Conservation (phyloP, 2,888 invertebrate species). For the Pardosa pseudoannulata region DNA sequence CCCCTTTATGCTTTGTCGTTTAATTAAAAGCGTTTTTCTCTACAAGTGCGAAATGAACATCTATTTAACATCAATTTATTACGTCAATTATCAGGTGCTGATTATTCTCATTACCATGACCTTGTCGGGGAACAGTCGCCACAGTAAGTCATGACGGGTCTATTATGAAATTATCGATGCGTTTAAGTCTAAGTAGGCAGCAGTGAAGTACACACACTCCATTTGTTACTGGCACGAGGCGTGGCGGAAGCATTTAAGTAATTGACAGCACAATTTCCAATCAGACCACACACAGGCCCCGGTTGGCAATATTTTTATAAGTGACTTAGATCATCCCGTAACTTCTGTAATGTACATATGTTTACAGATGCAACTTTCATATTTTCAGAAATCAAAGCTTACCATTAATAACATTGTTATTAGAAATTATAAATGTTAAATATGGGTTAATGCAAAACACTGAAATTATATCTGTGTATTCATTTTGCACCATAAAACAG, state of each 20-base stretch:
- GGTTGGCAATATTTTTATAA: too few species aligned
- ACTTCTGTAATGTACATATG: too few species aligned
- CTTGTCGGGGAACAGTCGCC: neutral
- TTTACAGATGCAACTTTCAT: too few species aligned
- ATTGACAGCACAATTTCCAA: constrained; percentile 39
- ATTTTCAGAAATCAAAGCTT: too few species aligned
- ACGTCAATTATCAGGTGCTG: constrained; percentile 34
- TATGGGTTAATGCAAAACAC: too few species aligned
- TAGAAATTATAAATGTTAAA: too few species aligned
- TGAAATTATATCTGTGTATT: too few species aligned
- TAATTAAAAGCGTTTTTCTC: neutral
- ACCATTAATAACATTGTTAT: too few species aligned
- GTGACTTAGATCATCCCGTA: too few species aligned
- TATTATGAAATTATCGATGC: constrained; percentile 8
- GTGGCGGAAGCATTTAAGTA: constrained; percentile 30
- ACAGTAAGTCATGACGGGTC: neutral
- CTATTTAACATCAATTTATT: constrained; percentile 26
- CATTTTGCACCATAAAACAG: too few species aligned
- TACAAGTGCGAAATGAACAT: neutral
- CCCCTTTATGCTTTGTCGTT: neutral
- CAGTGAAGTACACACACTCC: neutral
- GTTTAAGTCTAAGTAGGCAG: neutral
- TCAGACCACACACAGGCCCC: constrained; percentile 47
- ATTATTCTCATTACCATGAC: constrained; percentile 21
- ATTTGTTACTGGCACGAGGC: constrained; percentile 58